Percentiles rank a stretch among this genome's conserved stretches.
These are phyloP conservation scores for Tridacna gigas DNA, from an alignment of 2,888 invertebrate genomes.

Conservation along the genomic window DNA sequence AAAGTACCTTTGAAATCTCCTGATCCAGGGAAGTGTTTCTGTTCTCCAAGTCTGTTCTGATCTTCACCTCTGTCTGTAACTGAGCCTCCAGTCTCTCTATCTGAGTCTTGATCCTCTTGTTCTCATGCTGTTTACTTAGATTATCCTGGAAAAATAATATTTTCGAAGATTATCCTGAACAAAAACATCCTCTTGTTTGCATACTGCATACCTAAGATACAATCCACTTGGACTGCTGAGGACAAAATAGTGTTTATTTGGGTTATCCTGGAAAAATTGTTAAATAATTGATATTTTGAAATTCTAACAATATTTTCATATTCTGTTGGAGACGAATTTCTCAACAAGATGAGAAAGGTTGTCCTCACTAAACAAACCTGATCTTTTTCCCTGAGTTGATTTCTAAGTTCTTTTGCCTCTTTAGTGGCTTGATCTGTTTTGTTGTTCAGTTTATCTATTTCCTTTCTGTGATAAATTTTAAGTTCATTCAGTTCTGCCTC, in stretches of 20 bases:
- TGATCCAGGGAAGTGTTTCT: constrained; percentile 75
- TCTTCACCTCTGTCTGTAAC: constrained; percentile 76
- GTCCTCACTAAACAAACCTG: constrained; percentile 64
- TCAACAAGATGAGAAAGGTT: too few relatives aligned
- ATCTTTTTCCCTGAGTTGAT: constrained; percentile 73
- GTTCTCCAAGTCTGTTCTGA: constrained; percentile 74
- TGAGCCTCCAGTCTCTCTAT: constrained; percentile 75
- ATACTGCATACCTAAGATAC: too few relatives aligned
- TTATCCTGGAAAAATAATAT: constrained; percentile 65
- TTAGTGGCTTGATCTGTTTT: constrained; percentile 66
- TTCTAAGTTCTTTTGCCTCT: constrained; percentile 72
- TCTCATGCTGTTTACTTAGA: constrained; percentile 69
- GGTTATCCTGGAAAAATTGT: constrained; percentile 72
- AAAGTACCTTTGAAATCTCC: constrained; percentile 76
- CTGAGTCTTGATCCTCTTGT: constrained; percentile 66
- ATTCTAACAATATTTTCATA: too few relatives aligned
- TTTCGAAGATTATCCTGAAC: too few relatives aligned
- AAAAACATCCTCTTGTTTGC: too few relatives aligned
- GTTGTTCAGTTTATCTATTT: constrained; percentile 69
- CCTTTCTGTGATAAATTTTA: constrained; percentile 73
- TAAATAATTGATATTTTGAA: too few relatives aligned
- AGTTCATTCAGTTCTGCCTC: constrained; percentile 76
- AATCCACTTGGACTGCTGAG: too few relatives aligned
- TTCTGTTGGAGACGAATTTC: too few relatives aligned
- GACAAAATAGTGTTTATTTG: too few relatives aligned